These are phyloP conservation scores for Zalophus californianus DNA, from an alignment of 2,797 vertebrate species.

Conservation along the genomic window DNA sequence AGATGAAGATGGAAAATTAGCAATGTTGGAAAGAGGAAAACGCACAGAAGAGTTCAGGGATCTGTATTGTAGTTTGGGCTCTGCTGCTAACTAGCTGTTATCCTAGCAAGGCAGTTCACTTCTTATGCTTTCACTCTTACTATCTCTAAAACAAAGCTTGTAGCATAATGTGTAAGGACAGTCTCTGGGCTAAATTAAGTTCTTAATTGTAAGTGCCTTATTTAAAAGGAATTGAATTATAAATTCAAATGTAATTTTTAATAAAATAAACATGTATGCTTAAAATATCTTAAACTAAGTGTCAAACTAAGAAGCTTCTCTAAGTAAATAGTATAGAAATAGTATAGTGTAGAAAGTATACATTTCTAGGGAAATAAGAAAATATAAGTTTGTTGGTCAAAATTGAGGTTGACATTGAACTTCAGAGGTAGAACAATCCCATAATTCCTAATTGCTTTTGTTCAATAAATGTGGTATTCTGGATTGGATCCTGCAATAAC, in stretches of 20 bases:
- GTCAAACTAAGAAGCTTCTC: background rate
- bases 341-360: background rate
- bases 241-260: conserved; percentile 30
- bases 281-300: background rate
- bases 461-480: background rate
- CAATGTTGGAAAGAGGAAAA: background rate
- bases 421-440: background rate
- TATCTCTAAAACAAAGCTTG: background rate
- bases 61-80: background rate
- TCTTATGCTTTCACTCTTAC: background rate
- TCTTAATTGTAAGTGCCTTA: background rate
- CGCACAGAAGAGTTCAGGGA: background rate
- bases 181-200: background rate
- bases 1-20: background rate
- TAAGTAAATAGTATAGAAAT: background rate
- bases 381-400: background rate
- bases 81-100: background rate
- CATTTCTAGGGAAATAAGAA: background rate
- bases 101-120: background rate
- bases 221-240: background rate
- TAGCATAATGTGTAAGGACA: background rate
- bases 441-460: background rate
- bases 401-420: background rate
- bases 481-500: background rate
- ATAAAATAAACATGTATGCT: background rate